Percentiles rank a stretch among this genome's conserved stretches.
These are phyloP conservation scores for Acrocephalus kingi DNA, from an alignment of 2,113 vertebrate genomes.

Conservation along the genomic window DNA sequence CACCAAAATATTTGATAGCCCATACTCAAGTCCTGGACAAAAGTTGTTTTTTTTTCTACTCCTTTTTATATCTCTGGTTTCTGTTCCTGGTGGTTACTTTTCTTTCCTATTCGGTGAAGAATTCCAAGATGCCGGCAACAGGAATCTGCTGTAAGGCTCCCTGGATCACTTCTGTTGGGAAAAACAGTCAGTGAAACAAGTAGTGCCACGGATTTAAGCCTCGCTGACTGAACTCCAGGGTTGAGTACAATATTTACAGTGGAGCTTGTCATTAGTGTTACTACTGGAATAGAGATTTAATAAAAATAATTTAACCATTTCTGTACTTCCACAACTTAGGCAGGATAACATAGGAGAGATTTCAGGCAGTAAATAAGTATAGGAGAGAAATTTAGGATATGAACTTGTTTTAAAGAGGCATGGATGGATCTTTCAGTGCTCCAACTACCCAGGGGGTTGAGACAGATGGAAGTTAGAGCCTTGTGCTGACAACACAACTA, in stretches of 20 bases:
- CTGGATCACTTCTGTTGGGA: not conserved
- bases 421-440: not conserved
- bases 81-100: not conserved
- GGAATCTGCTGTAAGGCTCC: not conserved
- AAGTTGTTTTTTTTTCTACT: not conserved
- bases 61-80: not conserved
- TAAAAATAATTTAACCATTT: not conserved
- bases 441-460: fast-evolving
- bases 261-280: not conserved
- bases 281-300: not conserved
- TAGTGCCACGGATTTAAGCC: fast-evolving
- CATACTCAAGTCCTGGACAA: not conserved
- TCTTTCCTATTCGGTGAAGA: not conserved
- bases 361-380: not conserved
- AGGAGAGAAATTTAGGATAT: not conserved
- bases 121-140: not conserved
- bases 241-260: not conserved
- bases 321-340: not conserved
- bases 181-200: not conserved
- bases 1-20: not conserved
- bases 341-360: not conserved
- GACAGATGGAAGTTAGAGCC: not conserved
- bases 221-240: not conserved
- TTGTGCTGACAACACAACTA: not conserved
- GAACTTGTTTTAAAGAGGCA: not conserved